phyloP scores from a whole-genome alignment of 2,888 invertebrate species.

The Torymus aiolomorphi region DNA sequence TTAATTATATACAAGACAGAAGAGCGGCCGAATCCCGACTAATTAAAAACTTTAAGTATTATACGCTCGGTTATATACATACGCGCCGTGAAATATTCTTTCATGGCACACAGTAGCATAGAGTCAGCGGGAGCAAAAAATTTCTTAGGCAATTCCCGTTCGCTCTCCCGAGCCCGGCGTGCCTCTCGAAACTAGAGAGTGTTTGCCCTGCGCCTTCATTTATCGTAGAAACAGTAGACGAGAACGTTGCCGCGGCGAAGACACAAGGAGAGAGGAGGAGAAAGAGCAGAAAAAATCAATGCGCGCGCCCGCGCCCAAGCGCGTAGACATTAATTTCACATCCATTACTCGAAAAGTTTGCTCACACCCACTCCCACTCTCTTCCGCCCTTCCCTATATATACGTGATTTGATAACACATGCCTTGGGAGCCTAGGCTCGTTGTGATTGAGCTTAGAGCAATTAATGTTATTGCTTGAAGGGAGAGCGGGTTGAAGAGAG shows the following conservation, averaged over 20 bases:
- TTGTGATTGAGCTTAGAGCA: constrained; percentile 70
- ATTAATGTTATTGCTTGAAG: constrained; percentile 72
- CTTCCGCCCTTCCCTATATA: too few relatives aligned
- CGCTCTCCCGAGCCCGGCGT: not conserved
- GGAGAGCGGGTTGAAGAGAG: constrained; percentile 8
- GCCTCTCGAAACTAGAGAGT: constrained; percentile 7
- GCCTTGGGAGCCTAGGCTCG: constrained; percentile 38
- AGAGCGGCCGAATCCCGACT: too few relatives aligned
- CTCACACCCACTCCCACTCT: constrained; percentile 4
- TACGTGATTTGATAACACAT: constrained; percentile 52
- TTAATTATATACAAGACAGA: too few relatives aligned
- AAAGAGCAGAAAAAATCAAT: constrained; percentile 47
- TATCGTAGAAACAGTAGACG: constrained; percentile 27
- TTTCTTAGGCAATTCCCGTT: too few relatives aligned
- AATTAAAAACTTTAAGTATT: too few relatives aligned
- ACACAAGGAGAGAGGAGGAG: not conserved
- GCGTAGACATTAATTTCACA: constrained; percentile 53
- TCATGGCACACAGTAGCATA: too few relatives aligned
- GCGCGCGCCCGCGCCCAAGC: not conserved
- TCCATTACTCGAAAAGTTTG: constrained; percentile 55
- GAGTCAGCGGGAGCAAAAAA: too few relatives aligned
- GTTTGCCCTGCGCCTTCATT: constrained; percentile 22
- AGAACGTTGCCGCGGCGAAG: not conserved
- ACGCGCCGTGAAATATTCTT: too few relatives aligned
- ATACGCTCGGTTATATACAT: too few relatives aligned